Evolutionary conservation across 1,140 invertebrate genomes (phyloP), one percentile per base, ranked within the genome.

Genomic region (Aphidius ervi): DNA sequence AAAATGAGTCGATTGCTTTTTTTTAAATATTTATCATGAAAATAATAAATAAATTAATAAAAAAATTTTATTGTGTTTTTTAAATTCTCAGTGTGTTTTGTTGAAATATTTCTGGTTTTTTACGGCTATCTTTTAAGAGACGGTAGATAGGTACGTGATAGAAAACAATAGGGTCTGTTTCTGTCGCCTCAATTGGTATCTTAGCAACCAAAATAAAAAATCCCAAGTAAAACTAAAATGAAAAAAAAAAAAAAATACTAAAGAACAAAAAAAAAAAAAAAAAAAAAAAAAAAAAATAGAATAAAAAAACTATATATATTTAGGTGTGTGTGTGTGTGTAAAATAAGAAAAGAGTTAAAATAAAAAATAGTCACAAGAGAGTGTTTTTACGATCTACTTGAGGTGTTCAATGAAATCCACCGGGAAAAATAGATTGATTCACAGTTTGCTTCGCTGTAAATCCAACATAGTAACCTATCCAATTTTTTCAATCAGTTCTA

Each of bases 181-280:
- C n/a, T 49, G 40, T 50, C 58, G 9, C 42, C 58, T 59, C 58
- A 59, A 59, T 59, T 53, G 37, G 41, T 52, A 43, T 45, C 23
- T 31, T 31, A 31, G 2, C 23, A 31, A 31, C 23, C 16, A 16
- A 16, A 16, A 16, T 16, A 16, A 42, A 42, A 49, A 53, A 59
- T 59, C 45, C 23, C 16, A 16, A 16, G 16, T 16, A 49, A 53
- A 59, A 50, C 48, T 53, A 45, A 59, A 20, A 49, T 39, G 48
- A 9, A 23, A 50, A 52, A 45, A 59, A 52, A 43, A 42, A 40
- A 5, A 39, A 48, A 54, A 16, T 52, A 9, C 40, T 42, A n/a
- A 42, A 54, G 52, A 40, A 20, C 10, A 4, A 8, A 6, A 40
- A 39, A 5, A 42, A n/a, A 10, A 10, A 39, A 43, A 42, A 42